These are phyloP conservation scores for Phalloptychus januarius DNA, from an alignment of 2,797 vertebrate species.

Conservation along the genomic window DNA sequence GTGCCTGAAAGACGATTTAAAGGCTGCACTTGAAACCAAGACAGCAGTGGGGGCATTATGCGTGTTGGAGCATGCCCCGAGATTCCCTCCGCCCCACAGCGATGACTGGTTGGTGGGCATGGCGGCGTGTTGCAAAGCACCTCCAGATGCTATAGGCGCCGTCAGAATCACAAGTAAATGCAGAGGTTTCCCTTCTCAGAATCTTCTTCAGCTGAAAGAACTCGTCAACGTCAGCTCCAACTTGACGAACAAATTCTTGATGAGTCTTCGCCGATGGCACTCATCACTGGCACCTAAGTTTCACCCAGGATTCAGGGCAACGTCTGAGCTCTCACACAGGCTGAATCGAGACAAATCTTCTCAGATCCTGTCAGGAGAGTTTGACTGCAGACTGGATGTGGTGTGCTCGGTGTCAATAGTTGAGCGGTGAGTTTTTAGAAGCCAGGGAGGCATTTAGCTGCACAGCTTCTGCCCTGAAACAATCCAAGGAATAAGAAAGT, in stretches of 20 bases:
- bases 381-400: background rate
- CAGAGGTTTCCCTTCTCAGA: conserved; percentile 13
- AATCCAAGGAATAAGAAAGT: background rate
- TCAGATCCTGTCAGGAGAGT: background rate
- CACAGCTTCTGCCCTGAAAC: background rate
- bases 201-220: conserved; percentile 29
- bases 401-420: background rate
- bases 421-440: background rate
- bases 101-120: conserved; percentile 84
- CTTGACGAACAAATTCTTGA: conserved; percentile 49
- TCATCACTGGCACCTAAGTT: conserved; percentile 51
- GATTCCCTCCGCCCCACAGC: conserved; percentile 72
- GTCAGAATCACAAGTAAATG: conserved; percentile 35
- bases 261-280: conserved; percentile 23
- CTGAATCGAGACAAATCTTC: background rate
- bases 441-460: background rate
- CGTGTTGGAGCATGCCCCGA: conserved; percentile 68
- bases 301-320: conserved; percentile 7
- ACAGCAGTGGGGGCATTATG: conserved; percentile 60
- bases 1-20: conserved; percentile 87
- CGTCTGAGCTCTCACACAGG: background rate
- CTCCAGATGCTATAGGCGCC: conserved; percentile 46
- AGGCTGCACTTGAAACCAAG: conserved; percentile 39
- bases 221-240: conserved; percentile 62
- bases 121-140: conserved; percentile 12